phyloP scores from a whole-genome alignment of 2,113 vertebrate species.

The Carassius gibelio region DNA sequence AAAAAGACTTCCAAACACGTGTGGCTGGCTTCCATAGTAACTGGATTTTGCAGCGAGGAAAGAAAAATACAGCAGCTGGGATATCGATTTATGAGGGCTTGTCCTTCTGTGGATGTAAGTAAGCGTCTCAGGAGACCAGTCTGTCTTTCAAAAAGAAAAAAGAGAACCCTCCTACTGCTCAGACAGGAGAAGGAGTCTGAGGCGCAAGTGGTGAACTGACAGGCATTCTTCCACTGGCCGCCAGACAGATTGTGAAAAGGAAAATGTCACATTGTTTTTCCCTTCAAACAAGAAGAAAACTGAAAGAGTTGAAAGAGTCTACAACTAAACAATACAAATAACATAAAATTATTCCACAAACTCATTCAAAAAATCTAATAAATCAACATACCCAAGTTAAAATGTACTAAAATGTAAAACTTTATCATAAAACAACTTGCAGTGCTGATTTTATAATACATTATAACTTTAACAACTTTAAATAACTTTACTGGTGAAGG shows the following conservation, averaged over 20 bases:
- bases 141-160: conserved; percentile 26
- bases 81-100: conserved; percentile 65
- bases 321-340: neutral
- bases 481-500: neutral
- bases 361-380: neutral
- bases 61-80: conserved; percentile 62
- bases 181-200: conserved; percentile 51
- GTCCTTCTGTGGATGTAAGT: conserved; percentile 46
- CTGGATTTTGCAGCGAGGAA: conserved; percentile 43
- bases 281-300: neutral
- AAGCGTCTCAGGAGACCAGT: conserved; percentile 28
- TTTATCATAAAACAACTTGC: neutral
- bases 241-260: conserved; percentile 17
- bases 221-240: conserved; percentile 16
- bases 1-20: conserved; percentile 50
- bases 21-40: conserved; percentile 53
- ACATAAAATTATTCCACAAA: neutral
- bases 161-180: conserved; percentile 31
- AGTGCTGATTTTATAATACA: neutral
- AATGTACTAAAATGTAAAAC: no score
- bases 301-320: neutral
- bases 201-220: conserved; percentile 57
- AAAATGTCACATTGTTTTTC: conserved; percentile 18
- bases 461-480: neutral
- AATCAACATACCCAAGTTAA: no score